These are phyloP conservation scores for Gerris buenoi DNA, from an alignment of 1,140 invertebrate genomes.

Conservation along the genomic window DNA sequence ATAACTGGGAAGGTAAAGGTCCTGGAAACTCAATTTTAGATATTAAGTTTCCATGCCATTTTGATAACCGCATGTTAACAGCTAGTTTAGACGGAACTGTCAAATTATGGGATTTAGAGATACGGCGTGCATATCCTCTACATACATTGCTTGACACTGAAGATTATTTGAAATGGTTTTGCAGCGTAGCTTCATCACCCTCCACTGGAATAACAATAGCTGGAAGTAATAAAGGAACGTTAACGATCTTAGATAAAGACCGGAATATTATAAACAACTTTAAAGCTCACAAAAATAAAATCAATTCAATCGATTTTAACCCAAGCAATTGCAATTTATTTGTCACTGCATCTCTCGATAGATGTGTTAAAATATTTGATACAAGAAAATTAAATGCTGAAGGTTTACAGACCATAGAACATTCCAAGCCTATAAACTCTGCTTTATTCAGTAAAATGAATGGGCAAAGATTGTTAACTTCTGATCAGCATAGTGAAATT, in stretches of 20 bases:
- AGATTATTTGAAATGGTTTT: constrained; percentile 6
- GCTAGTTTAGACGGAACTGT: constrained; percentile 14
- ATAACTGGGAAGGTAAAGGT: background rate
- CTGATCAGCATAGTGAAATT: constrained; percentile 15
- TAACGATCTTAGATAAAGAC: constrained; percentile 11
- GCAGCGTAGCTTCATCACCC: constrained; percentile 5
- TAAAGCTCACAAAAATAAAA: constrained; percentile 12
- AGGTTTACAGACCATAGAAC: constrained; percentile 2
- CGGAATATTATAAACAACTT: background rate
- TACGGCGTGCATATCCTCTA: background rate
- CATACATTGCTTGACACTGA: background rate
- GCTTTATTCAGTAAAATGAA: constrained; percentile 16
- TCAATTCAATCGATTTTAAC: constrained; percentile 9
- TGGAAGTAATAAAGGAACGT: constrained; percentile 7
- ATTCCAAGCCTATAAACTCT: constrained; percentile 10
- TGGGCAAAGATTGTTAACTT: constrained; percentile 14
- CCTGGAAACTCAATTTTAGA: background rate
- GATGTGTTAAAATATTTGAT: constrained; percentile 17
- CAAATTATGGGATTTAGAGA: constrained; percentile 6
- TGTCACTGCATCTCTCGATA: constrained; percentile 14
- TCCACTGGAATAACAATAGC: constrained; percentile 5
- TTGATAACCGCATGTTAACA: constrained; percentile 4
- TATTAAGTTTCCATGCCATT: background rate
- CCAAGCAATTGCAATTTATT: constrained; percentile 5
- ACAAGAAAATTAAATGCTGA: constrained; percentile 4